Conservation (phyloP, 2,113 vertebrate genomes). For the Thomomys bottae region DNA sequence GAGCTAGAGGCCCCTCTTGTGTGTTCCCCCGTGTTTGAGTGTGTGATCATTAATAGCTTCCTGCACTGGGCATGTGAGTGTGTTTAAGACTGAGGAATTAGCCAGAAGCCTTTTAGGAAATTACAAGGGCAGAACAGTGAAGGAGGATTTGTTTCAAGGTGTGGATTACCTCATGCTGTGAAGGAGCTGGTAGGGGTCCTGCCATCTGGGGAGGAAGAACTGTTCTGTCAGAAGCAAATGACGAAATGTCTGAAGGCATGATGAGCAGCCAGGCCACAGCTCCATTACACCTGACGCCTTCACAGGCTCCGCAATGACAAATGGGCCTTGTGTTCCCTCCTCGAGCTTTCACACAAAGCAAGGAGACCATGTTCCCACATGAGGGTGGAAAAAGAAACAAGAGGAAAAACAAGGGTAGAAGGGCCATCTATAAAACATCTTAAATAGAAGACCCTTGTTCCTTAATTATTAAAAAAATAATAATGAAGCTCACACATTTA, state of each 20-base stretch:
- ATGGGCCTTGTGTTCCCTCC: background rate
- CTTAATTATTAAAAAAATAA: background rate
- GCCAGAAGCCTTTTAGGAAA: slow-evolving; percentile 40
- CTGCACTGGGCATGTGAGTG: background rate
- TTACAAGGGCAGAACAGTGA: background rate
- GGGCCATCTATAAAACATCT: background rate
- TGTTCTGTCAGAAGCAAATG: background rate
- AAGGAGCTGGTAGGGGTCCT: background rate
- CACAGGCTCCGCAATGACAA: background rate
- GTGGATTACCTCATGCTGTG: background rate
- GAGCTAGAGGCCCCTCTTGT: background rate
- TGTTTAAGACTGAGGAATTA: slow-evolving; percentile 15
- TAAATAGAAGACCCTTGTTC: background rate
- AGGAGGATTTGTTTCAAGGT: background rate
- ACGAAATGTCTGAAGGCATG: background rate
- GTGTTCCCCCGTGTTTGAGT: background rate
- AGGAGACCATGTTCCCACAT: background rate
- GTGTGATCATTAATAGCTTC: background rate
- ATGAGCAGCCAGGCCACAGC: background rate
- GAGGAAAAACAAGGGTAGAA: background rate
- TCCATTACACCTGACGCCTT: background rate
- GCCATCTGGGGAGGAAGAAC: background rate
- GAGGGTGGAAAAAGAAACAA: background rate
- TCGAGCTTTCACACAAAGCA: background rate
- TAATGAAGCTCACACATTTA: background rate